Base-by-base conservation (phyloP, 2,113 vertebrate species). In the Tursiops truncatus region DNA sequence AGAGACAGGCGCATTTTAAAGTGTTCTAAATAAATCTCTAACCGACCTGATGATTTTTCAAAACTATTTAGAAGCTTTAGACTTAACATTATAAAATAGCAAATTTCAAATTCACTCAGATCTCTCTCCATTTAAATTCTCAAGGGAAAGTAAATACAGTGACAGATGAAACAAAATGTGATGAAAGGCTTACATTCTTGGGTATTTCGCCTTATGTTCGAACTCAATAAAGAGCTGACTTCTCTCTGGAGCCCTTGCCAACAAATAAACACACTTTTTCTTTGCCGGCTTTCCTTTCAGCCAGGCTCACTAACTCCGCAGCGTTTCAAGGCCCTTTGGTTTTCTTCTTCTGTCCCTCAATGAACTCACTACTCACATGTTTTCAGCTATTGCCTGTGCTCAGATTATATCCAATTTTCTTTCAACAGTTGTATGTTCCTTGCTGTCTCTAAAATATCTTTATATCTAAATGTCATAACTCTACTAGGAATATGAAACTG, bases 61-160 rank as follows among this genome's bases (percentile, higher is more conserved):
- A 86, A 96, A 91, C 85, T 85, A 86, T 95, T 92, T 84, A 94
- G 91, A 96, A 82, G 36, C 70, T 90, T 95, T 92, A 82, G 94
- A 70, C 58, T 87, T 36, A 63, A 89, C 65, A 93, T 96, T 95
- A 96, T 68, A 97, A 94, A 96, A 96, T 36, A 56, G 95, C 83
- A 98, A 83, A 91, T 96, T 97, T 97, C 96, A 95, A 96, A 98
- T 96, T 94, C 76, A 2, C 88, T 97, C 86, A 73, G 36, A 89
- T 98, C 96, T 71, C 91, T 98, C 76, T 83, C 94, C 95, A 97
- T 62, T 53, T 92, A 76, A 95, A 80, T 86, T 95, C 94, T 96
- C 97, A 89, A 93, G 97, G 91, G 83, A 93, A 96, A 97, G 80
- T 95, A 82, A 89, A 94, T 80, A 91, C 77, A 96, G 79, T 81